These are phyloP conservation scores for Bolborhynchus lineola DNA, from an alignment of 2,113 vertebrate genomes.

Conservation along the genomic window DNA sequence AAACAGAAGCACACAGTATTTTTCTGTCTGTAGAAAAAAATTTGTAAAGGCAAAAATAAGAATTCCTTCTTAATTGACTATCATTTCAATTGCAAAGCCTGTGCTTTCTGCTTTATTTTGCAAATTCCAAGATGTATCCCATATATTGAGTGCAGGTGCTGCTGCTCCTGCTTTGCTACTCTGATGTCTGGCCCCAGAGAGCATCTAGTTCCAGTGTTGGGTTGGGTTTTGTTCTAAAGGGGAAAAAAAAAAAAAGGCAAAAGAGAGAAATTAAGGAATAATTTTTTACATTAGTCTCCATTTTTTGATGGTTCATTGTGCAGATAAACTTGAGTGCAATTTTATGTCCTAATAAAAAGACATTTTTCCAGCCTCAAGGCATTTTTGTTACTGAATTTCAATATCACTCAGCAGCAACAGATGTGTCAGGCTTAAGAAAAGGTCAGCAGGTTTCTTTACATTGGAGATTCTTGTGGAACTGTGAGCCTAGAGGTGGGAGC, in stretches of 20 bases:
- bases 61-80: background rate
- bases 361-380: background rate
- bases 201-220: background rate
- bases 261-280: background rate
- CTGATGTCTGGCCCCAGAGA: background rate
- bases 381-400: conserved; percentile 26
- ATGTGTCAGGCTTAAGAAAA: conserved; percentile 6
- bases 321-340: background rate
- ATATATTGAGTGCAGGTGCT: background rate
- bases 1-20: background rate
- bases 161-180: background rate
- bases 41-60: background rate
- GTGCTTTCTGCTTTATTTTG: background rate
- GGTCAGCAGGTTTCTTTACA: background rate
- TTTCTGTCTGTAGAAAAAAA: background rate
- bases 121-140: background rate
- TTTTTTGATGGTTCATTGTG: background rate
- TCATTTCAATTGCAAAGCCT: background rate
- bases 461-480: background rate
- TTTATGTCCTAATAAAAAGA: background rate
- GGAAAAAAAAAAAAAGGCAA: background rate
- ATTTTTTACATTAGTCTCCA: background rate
- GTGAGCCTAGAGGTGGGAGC: background rate
- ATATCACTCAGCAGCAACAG: background rate
- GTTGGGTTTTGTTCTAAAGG: background rate